Base-by-base conservation (phyloP, 37 sponge, comb jelly and placozoan species). In the Bolinopsis microptera region DNA sequence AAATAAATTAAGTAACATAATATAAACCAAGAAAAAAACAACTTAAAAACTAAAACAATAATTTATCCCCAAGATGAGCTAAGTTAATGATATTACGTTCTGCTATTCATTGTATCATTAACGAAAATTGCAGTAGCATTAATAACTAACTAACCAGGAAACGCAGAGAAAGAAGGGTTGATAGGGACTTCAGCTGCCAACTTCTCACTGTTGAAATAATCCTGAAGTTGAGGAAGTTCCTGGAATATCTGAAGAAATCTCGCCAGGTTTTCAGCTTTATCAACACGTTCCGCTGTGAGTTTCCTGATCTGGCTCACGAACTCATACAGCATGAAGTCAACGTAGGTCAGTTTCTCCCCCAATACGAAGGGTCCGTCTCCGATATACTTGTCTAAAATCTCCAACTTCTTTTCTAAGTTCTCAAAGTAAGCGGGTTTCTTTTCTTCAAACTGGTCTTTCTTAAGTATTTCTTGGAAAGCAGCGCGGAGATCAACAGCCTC, bases 281-380 rank as follows among this genome's bases (percentile, higher is more conserved):
- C 35, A 80, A 80, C 22, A 2, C 27, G 36, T 2, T 80, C 83
- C 1, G 83, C 38, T 35, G 38, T 27, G 2, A 80, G 38, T 5
- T 21, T 23, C 8, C 38, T 32, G 38, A 32, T 36, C 35, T 80
- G 83, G 38, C 23, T 35, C 28, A 32, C 31, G 23, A 32, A 80
- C 83, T 80, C 83, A 31, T 36, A 80, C 3, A 38, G 38, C 90
- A 86, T 40, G 90, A 86, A 86, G 31, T 86, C 61, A 13, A 48
- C 61, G 13, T 48, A 48, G 5, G 61, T 48, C 13, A 48, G 61
- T 13, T 48, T 48, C 30, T 86, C 90, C 2, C 90, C 90, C 1
- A 86, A 13, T 18, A 40, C 27, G 61, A 40, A 86, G n/a, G 90
- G 90, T 13, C 90, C 90, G 26, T 72, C 74, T 39, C 90, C 90